These are phyloP conservation scores for Heptranchias perlo DNA, from an alignment of 2,113 vertebrate genomes.

Conservation along the genomic window DNA sequence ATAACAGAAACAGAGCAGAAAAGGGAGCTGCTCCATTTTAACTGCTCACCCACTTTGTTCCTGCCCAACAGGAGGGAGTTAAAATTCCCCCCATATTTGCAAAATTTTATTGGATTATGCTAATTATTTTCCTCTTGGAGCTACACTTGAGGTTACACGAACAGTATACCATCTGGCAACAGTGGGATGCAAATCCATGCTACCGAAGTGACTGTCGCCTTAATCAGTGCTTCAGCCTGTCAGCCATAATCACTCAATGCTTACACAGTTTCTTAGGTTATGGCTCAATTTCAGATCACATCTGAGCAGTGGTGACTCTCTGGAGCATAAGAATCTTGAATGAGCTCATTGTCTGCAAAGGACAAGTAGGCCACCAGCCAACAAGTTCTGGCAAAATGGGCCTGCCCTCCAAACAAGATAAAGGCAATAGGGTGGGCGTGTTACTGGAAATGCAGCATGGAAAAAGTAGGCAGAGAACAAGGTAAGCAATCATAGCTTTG, in stretches of 20 bases:
- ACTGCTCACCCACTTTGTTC: background rate
- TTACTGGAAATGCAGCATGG: background rate
- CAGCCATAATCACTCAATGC: background rate
- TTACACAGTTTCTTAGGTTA: background rate
- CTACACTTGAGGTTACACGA: background rate
- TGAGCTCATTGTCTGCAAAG: background rate
- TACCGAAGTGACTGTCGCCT: background rate
- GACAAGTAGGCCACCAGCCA: background rate
- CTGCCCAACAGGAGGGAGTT: background rate
- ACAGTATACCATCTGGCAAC: background rate
- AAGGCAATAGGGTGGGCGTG: background rate
- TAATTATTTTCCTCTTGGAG: background rate
- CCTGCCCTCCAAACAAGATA: background rate
- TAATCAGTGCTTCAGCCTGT: background rate
- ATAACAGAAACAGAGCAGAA: background rate
- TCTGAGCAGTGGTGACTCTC: background rate
- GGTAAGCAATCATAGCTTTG: background rate
- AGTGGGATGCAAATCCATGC: background rate
- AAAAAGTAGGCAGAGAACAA: background rate
- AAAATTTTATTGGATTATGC: background rate
- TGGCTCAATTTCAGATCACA: background rate
- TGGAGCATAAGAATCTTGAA: background rate
- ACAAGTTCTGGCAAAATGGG: background rate
- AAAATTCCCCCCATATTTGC: background rate
- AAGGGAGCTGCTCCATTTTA: background rate